Evolutionary conservation across 1,140 invertebrate species (phyloP), one percentile per base, ranked within the genome.

Genomic region (Diprion similis): DNA sequence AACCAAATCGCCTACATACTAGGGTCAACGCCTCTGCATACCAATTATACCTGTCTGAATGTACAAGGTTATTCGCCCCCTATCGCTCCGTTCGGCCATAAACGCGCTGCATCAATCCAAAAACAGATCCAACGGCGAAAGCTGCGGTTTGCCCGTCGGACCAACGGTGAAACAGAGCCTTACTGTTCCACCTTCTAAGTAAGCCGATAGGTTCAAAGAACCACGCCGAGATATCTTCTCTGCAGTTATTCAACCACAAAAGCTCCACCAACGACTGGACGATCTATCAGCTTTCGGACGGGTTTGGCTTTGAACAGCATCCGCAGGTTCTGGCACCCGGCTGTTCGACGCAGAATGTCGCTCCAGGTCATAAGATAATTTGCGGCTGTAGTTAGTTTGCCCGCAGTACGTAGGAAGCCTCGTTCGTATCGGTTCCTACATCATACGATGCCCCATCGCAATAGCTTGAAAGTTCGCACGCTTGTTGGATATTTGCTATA

Each of bases 301-400:
- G 51, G 51, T 59, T 15, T 17, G 51, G 51, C 51, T 59, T 59
- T 59, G 51, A 59, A 13, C 51, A 59, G 51, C 51, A 17, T 59
- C 51, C n/a, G n/a, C n/a, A 47, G 18, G 69, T 7, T 46, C 46
- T 47, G 37, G 46, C 69, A 13, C 18, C 46, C 69, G 19, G 69
- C 69, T 70, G 69, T 70, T 70, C n/a, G 69, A 70, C 18, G 69
- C 69, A 10, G n/a, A 37, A 70, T 70, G 69, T 70, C 69, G 69
- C 69, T 46, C 69, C 69, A n/a, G 69, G 69, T 70, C 69, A 70
- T 17, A 48, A 70, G 69, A 70, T 70, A 70, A 70, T 70, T 11
- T 48, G 24, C 46, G n/a, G 24, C 19, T 47, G 13, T 70, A 19
- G 46, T 70, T 19, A 13, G 69, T 47, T 17, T 59, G n/a, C n/a